Conservation (phyloP, 2,113 vertebrate species). For the Ptyas mucosa region DNA sequence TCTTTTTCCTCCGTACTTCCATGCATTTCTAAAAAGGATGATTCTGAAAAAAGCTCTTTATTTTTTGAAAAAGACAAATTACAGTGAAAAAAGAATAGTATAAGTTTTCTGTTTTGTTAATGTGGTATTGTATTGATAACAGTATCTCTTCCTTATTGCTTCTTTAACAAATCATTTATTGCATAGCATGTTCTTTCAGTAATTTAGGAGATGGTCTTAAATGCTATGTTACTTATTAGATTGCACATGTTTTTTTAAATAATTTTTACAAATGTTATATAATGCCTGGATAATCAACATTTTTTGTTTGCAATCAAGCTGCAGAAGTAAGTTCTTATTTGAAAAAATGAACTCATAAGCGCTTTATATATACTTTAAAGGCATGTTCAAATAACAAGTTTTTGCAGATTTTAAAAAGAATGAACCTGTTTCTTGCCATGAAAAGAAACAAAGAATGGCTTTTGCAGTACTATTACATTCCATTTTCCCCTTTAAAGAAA, state of each 20-base stretch:
- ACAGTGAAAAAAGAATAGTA: not conserved
- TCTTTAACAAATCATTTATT: not conserved
- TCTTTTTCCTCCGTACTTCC: not conserved
- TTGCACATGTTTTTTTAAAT: not conserved
- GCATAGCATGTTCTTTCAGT: not conserved
- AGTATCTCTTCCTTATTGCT: not conserved
- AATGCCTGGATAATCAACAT: not conserved
- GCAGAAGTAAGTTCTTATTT: not conserved
- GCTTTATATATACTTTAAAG: not conserved
- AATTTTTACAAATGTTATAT: not conserved
- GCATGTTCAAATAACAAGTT: not conserved
- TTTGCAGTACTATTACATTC: not conserved
- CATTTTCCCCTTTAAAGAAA: not conserved
- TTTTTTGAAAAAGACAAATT: not conserved
- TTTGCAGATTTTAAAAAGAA: not conserved
- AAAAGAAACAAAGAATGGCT: not conserved
- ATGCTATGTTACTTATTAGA: not conserved
- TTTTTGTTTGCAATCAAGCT: not conserved
- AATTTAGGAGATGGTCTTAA: not conserved
- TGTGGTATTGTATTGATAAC: not conserved
- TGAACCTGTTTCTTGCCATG: not conserved
- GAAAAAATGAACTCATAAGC: not conserved
- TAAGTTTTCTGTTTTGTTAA: not conserved
- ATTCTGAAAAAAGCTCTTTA: not conserved
- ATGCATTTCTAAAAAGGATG: not conserved